Conservation (phyloP, 2,888 invertebrate species). For the Tinea pellionella region DNA sequence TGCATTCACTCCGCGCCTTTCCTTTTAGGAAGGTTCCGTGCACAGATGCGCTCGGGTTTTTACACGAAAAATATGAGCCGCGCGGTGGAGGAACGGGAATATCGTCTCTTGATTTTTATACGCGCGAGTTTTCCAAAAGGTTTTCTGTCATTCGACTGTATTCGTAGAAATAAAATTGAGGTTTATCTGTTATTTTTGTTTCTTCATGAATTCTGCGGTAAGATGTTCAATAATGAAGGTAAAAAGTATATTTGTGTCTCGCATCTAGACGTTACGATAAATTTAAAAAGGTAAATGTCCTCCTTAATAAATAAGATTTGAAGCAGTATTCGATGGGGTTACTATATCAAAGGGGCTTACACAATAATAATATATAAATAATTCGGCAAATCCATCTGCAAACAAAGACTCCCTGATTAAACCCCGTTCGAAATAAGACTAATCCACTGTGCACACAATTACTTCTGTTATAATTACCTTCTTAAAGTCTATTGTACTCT, state of each 20-base stretch:
- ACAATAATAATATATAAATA: background rate
- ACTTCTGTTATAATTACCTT: constrained; percentile 16
- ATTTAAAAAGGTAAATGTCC: background rate
- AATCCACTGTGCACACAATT: constrained; percentile 14
- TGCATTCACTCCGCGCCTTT: constrained; percentile 4
- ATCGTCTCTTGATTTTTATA: constrained; percentile 5
- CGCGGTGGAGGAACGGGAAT: background rate
- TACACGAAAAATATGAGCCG: constrained; percentile 14
- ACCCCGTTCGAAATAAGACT: constrained; percentile 13
- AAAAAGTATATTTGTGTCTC: background rate
- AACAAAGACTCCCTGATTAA: constrained; percentile 13
- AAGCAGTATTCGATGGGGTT: background rate
- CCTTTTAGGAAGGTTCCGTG: constrained; percentile 10
- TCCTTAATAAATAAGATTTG: constrained; percentile 6
- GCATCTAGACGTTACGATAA: background rate
- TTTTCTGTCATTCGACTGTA: background rate
- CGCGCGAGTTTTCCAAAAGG: background rate
- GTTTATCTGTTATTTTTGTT: background rate
- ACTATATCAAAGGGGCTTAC: constrained; percentile 5
- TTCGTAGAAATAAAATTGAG: background rate
- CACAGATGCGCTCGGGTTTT: constrained; percentile 16
- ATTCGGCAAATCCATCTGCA: background rate
- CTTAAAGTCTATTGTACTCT: constrained; percentile 6
- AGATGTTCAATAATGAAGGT: background rate
- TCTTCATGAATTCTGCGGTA: background rate